Base-by-base conservation (phyloP, 2,888 invertebrate species). In the Aromia moschata region DNA sequence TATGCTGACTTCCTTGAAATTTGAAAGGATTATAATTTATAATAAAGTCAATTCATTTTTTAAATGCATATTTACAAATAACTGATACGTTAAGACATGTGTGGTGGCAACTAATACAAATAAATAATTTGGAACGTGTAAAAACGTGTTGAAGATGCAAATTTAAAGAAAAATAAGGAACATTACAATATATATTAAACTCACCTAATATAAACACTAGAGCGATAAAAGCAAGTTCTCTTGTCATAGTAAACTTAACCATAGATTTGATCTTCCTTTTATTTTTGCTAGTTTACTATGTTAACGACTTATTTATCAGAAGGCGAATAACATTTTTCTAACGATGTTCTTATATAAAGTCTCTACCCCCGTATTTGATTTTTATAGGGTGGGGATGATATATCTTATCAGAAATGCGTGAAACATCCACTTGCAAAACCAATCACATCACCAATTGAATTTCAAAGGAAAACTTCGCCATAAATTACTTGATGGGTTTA, bases 401-500 rank as follows among this genome's bases (percentile, higher is more conserved):
- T 61, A 58, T 61, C 62, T 62, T 62, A 62, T 62, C 62, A 58
- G 51, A 38, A 58, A 52, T 57, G 58, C 58, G 56, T 46, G 46
- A 52, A 66, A 59, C 55, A 58, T 54, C 58, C 61, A 60, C 64
- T 65, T 62, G 54, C 63, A 64, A 62, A 61, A 49, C 58, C 60
- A 65, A 64, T 63, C 64, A 58, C 62, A 65, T 44, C 59, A 64
- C 56, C 62, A 68, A 72, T 70, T 68, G 60, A 70, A 67, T 71
- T 68, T 72, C 69, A 70, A 70, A 72, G 71, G 58, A 59, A 64
- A 68, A 72, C 63, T 71, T 68, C 57, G 54, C 47, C 62, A 54
- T 61, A 68, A 67, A 68, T 70, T 67, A 65, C 63, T 65, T 71
- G 62, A 64, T 64, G 45, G 61, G 61, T 58, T 63, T 59, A 53